Percentiles rank a stretch among this genome's conserved stretches.
These are phyloP conservation scores for Incurvaria masculella DNA, from an alignment of 2,888 invertebrate genomes.

Conservation along the genomic window DNA sequence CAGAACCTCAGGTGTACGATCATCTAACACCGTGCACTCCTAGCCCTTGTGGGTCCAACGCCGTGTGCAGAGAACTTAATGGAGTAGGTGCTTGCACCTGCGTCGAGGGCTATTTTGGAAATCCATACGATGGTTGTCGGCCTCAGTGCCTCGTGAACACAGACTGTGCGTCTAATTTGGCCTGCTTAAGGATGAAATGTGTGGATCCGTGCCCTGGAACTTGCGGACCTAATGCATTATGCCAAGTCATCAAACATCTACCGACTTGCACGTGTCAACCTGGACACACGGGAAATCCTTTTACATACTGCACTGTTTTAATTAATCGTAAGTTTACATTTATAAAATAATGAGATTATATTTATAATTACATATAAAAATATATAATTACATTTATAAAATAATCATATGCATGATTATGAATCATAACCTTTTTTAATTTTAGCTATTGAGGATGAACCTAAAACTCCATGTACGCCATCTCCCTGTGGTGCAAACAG, in stretches of 20 bases:
- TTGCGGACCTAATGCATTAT: constrained; percentile 70
- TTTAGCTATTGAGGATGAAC: constrained; percentile 31
- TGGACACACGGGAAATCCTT: constrained; percentile 67
- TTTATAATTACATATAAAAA: too few relatives aligned
- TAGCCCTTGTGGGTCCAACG: constrained; percentile 62
- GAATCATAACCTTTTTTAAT: not conserved
- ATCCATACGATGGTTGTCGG: constrained; percentile 75
- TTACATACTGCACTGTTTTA: constrained; percentile 53
- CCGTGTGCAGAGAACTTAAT: constrained; percentile 58
- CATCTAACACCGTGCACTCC: constrained; percentile 60
- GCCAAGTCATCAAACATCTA: constrained; percentile 71
- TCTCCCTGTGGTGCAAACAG: constrained; percentile 76
- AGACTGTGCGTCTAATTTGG: constrained; percentile 68
- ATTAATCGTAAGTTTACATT: constrained; percentile 45
- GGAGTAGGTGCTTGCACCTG: constrained; percentile 68
- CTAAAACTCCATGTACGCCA: constrained; percentile 37
- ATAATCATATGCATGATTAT: too few relatives aligned
- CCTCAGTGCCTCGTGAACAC: constrained; percentile 72
- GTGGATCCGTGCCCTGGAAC: constrained; percentile 76
- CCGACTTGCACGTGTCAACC: constrained; percentile 67
- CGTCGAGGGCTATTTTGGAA: constrained; percentile 62
- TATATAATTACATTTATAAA: too few relatives aligned
- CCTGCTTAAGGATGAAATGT: constrained; percentile 72
- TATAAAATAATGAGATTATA: constrained; percentile 2
- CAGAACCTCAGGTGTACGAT: constrained; percentile 34